A percentile compares a stretch with the other conserved stretches of the same genome.
Conservation (phyloP, 2,797 vertebrate species). For the Syngnathus acus region DNA sequence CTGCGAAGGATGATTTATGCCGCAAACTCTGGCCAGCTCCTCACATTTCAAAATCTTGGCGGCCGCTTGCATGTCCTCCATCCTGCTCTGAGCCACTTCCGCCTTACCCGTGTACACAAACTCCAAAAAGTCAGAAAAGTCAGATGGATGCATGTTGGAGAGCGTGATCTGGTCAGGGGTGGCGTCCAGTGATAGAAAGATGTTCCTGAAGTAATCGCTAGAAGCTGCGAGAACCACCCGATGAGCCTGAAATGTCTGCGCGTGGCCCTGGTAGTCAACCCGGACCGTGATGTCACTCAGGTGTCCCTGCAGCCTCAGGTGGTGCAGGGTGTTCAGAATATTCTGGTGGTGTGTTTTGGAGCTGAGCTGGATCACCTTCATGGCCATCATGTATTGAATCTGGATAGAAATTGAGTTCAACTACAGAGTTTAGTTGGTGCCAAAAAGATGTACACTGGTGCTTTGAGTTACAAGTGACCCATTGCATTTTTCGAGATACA, state of each 20-base stretch:
- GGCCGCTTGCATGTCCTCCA: slow-evolving; percentile 74
- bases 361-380: slow-evolving; percentile 73
- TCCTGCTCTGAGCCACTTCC: slow-evolving; percentile 73
- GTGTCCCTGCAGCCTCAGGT: slow-evolving; percentile 77
- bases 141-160: slow-evolving; percentile 68
- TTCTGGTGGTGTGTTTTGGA: slow-evolving; percentile 78
- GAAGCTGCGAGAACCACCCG: slow-evolving; percentile 87
- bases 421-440: background rate
- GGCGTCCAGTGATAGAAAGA: slow-evolving; percentile 73
- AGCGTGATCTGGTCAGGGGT: slow-evolving; percentile 68
- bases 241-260: slow-evolving; percentile 84
- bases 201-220: slow-evolving; percentile 87
- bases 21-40: slow-evolving; percentile 79
- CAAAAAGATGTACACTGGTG: background rate
- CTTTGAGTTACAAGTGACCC: too few relatives aligned
- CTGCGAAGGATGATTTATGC: slow-evolving; percentile 17
- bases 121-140: slow-evolving; percentile 86
- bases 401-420: background rate
- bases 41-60: slow-evolving; percentile 82
- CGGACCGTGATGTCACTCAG: slow-evolving; percentile 87
- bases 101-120: slow-evolving; percentile 88
- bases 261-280: slow-evolving; percentile 79
- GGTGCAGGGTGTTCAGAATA: slow-evolving; percentile 82
- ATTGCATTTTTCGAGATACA: too few relatives aligned
- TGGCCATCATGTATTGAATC: slow-evolving; percentile 66